Evolutionary conservation across 2,888 invertebrate genomes (phyloP).

Genomic region (Molanna angustata): DNA sequence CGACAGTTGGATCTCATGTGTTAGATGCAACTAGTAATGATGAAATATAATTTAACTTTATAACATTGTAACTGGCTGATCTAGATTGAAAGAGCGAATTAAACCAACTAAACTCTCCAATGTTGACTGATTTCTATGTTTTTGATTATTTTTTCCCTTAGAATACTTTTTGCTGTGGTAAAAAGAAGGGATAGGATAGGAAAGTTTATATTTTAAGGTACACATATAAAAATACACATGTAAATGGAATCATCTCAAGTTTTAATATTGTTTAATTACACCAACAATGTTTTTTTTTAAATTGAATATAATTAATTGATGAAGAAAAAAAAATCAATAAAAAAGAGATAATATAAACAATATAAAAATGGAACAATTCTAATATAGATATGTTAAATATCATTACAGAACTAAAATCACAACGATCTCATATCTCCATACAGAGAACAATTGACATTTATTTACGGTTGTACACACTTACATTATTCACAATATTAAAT

Average conservation of each 20-base stretch:
- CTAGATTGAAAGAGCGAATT: no score
- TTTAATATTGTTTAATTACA: constrained; percentile 33
- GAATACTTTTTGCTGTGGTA: no score
- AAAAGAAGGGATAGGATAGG: no score
- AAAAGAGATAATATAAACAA: constrained; percentile 30
- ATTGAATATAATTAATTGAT: constrained; percentile 31
- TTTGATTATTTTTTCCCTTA: no score
- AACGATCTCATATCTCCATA: constrained; percentile 34
- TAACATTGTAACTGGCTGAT: no score
- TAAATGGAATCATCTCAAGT: constrained; percentile 33
- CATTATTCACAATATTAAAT: constrained; percentile 23
- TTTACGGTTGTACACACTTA: constrained; percentile 31
- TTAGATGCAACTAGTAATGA: no score
- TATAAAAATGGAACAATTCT: constrained; percentile 30
- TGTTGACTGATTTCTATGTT: no score
- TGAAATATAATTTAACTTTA: no score
- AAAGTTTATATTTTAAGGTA: no score
- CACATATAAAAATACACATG: constrained; percentile 18
- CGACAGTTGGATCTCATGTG: no score
- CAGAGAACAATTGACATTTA: constrained; percentile 28
- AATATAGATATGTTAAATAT: constrained; percentile 24
- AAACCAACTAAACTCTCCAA: no score
- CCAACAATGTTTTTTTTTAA: constrained; percentile 32
- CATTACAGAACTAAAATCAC: constrained; percentile 36
- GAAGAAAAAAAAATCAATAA: constrained; percentile 27